phyloP scores from a whole-genome alignment of 2,113 vertebrate species.

The Lanius ludovicianus region DNA sequence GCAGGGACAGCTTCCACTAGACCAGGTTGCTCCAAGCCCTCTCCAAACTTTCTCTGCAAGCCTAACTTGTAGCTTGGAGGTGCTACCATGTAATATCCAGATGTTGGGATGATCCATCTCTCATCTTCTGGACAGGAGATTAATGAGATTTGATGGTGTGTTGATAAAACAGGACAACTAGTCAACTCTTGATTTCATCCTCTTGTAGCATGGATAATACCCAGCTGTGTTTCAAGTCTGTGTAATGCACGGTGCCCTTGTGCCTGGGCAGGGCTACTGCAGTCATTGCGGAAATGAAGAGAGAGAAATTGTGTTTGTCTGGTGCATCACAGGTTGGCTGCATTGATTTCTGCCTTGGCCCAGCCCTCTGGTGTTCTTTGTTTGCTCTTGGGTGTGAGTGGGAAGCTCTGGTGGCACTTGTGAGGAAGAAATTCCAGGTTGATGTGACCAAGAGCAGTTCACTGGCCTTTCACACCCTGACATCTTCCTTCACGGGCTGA shows the following conservation, averaged over 20 bases:
- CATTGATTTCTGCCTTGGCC: not conserved
- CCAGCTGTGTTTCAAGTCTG: not conserved
- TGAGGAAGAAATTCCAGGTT: not conserved
- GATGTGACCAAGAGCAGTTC: not conserved
- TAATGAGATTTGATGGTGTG: not conserved
- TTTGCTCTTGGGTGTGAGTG: not conserved
- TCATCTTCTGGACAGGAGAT: not conserved
- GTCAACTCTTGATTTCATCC: not conserved
- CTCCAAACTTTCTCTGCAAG: not conserved
- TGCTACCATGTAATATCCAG: not conserved
- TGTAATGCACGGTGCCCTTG: fast-evolving
- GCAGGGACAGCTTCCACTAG: not conserved
- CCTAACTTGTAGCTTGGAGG: not conserved
- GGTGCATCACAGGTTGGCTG: not conserved
- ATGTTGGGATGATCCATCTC: not conserved
- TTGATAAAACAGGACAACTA: not conserved
- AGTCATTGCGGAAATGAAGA: not conserved
- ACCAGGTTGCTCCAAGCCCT: not conserved
- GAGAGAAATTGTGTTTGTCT: not conserved
- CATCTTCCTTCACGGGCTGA: slow-evolving; percentile 41
- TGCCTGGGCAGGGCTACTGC: not conserved
- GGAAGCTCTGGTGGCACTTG: not conserved
- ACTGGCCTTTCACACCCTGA: not conserved
- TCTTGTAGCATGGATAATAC: not conserved
- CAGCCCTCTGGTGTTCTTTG: not conserved